Conservation (phyloP, 53 echinoderm and acorn worm species). For the Pentamera pediparva region DNA sequence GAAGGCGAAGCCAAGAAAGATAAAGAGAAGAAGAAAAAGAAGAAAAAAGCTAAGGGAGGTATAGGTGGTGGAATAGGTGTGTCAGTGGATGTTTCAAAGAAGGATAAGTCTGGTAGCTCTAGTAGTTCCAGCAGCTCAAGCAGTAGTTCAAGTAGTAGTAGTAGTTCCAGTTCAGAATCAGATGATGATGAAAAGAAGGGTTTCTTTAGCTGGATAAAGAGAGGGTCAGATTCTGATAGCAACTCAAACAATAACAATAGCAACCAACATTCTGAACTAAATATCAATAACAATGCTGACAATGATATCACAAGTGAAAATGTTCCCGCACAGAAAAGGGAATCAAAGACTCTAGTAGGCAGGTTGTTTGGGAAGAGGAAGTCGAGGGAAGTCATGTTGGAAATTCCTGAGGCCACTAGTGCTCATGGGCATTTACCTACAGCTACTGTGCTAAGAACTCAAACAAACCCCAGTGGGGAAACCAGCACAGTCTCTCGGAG, state of each 20-base stretch:
- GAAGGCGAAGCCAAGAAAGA: neutral
- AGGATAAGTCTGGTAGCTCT: neutral
- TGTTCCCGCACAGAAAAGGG: conserved; percentile 39
- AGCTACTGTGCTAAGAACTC: neutral
- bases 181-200: conserved; percentile 45
- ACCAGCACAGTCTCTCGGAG: conserved; percentile 14
- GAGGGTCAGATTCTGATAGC: conserved; percentile 33
- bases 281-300: conserved; percentile 88
- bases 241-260: conserved; percentile 88
- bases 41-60: neutral
- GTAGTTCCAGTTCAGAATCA: conserved; percentile 30
- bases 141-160: conserved; percentile 7
- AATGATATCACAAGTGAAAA: conserved; percentile 49
- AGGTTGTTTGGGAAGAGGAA: conserved; percentile 76
- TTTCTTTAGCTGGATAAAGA: conserved; percentile 12
- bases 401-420: conserved; percentile 68
- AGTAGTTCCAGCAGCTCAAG: conserved; percentile 3
- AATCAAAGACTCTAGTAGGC: conserved; percentile 57
- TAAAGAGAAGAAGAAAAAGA: neutral
- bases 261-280: conserved; percentile 53
- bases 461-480: too few species aligned
- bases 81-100: neutral
- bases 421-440: neutral
- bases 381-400: conserved; percentile 65
- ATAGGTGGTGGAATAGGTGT: neutral